Percentiles rank a stretch among this genome's conserved stretches.
Conservation (phyloP, 2,888 invertebrate species). For the Ophion ellenae region DNA sequence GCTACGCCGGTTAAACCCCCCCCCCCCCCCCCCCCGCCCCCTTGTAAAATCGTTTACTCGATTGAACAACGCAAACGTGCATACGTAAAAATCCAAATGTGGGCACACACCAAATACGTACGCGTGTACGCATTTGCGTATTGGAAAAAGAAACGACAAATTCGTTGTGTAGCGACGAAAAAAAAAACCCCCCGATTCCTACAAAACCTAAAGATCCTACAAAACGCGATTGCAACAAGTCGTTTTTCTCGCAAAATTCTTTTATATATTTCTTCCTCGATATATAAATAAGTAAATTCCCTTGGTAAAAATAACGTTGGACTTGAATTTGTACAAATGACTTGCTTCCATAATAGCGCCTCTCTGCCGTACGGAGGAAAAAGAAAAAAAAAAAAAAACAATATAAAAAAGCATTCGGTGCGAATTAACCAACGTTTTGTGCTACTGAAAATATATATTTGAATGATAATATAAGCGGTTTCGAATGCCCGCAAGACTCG, state of each 20-base stretch:
- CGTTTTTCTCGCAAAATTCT: slow-evolving; percentile 25
- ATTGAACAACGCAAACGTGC: slow-evolving; percentile 8
- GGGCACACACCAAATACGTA: slow-evolving; percentile 18
- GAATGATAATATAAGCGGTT: background rate
- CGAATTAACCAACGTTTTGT: slow-evolving; percentile 18
- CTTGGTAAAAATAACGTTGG: slow-evolving; percentile 72
- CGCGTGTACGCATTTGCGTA: background rate
- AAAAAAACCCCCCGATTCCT: slow-evolving; percentile 22
- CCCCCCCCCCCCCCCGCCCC: background rate
- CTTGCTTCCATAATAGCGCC: slow-evolving; percentile 51
- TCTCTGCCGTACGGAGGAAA: background rate
- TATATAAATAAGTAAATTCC: slow-evolving; percentile 76
- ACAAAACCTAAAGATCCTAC: slow-evolving; percentile 50
- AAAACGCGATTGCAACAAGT: slow-evolving; percentile 22
- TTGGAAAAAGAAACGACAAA: slow-evolving; percentile 12
- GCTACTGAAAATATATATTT: slow-evolving; percentile 6
- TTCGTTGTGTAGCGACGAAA: slow-evolving; percentile 32
- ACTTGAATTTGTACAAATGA: slow-evolving; percentile 80
- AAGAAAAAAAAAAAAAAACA: slow-evolving; percentile 1
- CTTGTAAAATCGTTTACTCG: slow-evolving; percentile 4
- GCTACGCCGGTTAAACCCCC: background rate
- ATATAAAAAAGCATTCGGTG: slow-evolving; percentile 1
- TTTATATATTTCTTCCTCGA: slow-evolving; percentile 54
- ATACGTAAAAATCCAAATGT: slow-evolving; percentile 37
- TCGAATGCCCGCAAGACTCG: background rate